Percentiles rank a stretch among this genome's conserved stretches.
These are phyloP conservation scores for Chrysodeixis includens DNA, from an alignment of 2,888 invertebrate genomes.

Conservation along the genomic window DNA sequence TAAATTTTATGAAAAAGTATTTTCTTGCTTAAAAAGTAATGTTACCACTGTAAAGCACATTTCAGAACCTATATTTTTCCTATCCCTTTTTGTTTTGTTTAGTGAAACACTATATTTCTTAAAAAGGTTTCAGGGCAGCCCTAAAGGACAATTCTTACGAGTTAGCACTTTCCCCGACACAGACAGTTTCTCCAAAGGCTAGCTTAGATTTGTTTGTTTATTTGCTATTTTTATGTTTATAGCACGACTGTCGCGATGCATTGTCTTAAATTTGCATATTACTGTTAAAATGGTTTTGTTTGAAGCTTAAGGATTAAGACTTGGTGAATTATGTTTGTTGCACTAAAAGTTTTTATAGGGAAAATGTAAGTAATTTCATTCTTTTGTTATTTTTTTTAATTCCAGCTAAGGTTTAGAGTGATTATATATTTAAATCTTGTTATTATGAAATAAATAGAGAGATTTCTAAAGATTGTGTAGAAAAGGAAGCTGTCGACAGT, in stretches of 20 bases:
- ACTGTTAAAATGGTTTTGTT: constrained; percentile 30
- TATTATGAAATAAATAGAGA: too few relatives aligned
- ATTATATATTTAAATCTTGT: too few relatives aligned
- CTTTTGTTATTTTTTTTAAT: too few relatives aligned
- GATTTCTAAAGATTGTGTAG: too few relatives aligned
- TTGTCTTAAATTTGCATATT: constrained; percentile 40
- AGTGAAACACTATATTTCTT: not conserved
- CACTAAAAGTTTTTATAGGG: not conserved
- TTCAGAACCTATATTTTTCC: not conserved
- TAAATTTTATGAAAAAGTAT: too few relatives aligned
- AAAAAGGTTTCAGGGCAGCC: constrained; percentile 55
- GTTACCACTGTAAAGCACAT: too few relatives aligned
- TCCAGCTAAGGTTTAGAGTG: too few relatives aligned
- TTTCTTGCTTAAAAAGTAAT: too few relatives aligned
- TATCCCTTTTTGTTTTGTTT: not conserved
- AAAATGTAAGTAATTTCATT: too few relatives aligned
- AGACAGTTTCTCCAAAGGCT: constrained; percentile 51
- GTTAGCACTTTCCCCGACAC: constrained; percentile 73
- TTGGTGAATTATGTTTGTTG: not conserved
- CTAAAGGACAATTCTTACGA: constrained; percentile 63
- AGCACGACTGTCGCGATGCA: constrained; percentile 31
- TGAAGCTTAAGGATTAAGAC: not conserved
- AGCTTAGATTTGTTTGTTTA: constrained; percentile 67
- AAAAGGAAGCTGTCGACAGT: too few relatives aligned
- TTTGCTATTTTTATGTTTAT: constrained; percentile 51